phyloP scores from a whole-genome alignment of 2,113 vertebrate genomes.

The Equus przewalskii region DNA sequence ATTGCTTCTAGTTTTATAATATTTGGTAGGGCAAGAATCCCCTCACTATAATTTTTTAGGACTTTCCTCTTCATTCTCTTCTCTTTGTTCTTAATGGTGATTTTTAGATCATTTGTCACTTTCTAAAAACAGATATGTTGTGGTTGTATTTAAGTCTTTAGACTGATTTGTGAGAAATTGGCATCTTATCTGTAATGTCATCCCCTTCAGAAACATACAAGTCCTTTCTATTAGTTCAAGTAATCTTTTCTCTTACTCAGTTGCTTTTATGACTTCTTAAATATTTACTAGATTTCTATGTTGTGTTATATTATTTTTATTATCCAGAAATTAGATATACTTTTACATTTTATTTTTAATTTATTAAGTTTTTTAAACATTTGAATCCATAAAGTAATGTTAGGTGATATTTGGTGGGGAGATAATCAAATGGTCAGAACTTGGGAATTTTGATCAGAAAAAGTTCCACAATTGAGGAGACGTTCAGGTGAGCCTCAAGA shows the following conservation, averaged over 20 bases:
- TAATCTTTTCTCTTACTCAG: neutral
- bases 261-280: constrained; percentile 1
- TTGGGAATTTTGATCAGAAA: neutral
- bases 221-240: neutral
- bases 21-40: neutral
- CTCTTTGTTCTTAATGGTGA: neutral
- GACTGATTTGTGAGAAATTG: neutral
- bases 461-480: neutral
- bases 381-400: neutral
- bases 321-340: neutral
- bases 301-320: neutral
- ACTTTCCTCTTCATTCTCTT: neutral
- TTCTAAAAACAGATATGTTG: neutral
- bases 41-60: neutral
- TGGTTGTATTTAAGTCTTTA: neutral
- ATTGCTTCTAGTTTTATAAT: neutral
- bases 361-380: neutral
- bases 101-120: neutral
- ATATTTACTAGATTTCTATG: neutral
- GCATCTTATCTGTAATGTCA: neutral
- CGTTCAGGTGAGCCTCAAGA: neutral
- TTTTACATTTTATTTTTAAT: neutral
- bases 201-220: neutral
- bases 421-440: neutral
- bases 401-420: neutral